Evolutionary conservation across 2,888 invertebrate genomes (phyloP), one percentile per base, ranked within the genome.

Genomic region (Rhingia rostrata): DNA sequence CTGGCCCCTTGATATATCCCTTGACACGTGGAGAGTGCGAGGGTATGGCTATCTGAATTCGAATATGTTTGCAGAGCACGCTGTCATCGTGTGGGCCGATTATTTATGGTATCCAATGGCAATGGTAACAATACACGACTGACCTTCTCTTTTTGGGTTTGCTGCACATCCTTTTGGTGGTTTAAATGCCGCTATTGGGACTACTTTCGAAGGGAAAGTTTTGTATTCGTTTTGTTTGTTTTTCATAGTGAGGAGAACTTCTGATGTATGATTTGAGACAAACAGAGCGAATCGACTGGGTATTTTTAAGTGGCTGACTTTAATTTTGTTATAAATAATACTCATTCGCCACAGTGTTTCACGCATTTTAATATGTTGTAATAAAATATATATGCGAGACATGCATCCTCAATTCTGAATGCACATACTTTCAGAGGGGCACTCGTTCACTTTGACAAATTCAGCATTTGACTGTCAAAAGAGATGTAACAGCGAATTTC

Each of bases 141-240:
- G 78, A 78, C 77, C 77, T 66, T 72, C 72, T 77, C 77, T 72
- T 77, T 82, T 58, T 12, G 82, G 49, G 45, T 58, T 45, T 82
- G 49, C 33, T 73, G 64, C 75, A 66, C 80, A 84, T 84, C 84
- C 84, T 84, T 84, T 74, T 14, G 60, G 41, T 74, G 14, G 63
- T 22, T 73, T 35, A 72, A 60, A 41, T 58, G 63, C 39, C 43
- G 6, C 41, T 56, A 45, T 63, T 41, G 63, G 67, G 73, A 53
- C 12, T 58, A 73, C 84, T 84, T 84, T 80, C 84, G 70, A 75
- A 84, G 84, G 80, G 84, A 84, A 84, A 84, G 84, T 84, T 84
- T 70, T 84, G 69, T 22, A 22, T 1, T 22, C 22, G 22, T 80
- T 66, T 84, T 74, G 75, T 79, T 69, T 63, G 58, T 64, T 61